Percentiles rank a stretch among this genome's conserved stretches.
Conservation (phyloP, 2,888 invertebrate genomes). For the Hydrotaea cyrtoneurina region DNA sequence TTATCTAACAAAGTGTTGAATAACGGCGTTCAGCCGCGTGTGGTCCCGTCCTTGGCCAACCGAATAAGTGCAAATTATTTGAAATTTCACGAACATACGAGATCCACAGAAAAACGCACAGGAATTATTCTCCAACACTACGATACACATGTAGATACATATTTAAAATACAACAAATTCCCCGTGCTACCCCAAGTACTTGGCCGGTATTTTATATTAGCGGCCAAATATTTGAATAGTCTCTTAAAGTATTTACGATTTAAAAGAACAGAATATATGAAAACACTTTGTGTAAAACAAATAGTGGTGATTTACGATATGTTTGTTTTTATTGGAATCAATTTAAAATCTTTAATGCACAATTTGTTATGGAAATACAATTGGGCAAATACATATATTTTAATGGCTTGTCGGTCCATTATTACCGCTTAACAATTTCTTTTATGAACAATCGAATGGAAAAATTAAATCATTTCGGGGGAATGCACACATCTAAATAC, state of each 20-base stretch:
- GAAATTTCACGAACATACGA: constrained; percentile 12
- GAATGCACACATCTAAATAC: too few relatives aligned
- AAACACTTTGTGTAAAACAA: background rate
- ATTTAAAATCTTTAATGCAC: background rate
- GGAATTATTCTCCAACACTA: background rate
- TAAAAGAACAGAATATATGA: background rate
- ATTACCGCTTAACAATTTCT: too few relatives aligned
- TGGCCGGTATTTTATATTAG: too few relatives aligned
- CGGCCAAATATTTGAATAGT: background rate
- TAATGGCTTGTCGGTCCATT: too few relatives aligned
- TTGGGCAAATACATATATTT: too few relatives aligned
- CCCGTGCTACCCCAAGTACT: too few relatives aligned
- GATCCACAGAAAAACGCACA: background rate
- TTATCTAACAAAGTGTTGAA: background rate
- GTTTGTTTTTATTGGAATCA: background rate
- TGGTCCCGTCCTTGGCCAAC: constrained; percentile 18
- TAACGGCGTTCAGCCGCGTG: background rate
- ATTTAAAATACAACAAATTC: too few relatives aligned
- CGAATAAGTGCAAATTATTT: constrained; percentile 20
- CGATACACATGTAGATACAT: too few relatives aligned
- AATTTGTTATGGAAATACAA: background rate
- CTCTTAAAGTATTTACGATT: background rate
- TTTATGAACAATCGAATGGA: too few relatives aligned
- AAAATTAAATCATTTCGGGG: too few relatives aligned
- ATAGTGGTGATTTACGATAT: background rate